Conservation (phyloP, 2,113 vertebrate species). For the Coturnix japonica region DNA sequence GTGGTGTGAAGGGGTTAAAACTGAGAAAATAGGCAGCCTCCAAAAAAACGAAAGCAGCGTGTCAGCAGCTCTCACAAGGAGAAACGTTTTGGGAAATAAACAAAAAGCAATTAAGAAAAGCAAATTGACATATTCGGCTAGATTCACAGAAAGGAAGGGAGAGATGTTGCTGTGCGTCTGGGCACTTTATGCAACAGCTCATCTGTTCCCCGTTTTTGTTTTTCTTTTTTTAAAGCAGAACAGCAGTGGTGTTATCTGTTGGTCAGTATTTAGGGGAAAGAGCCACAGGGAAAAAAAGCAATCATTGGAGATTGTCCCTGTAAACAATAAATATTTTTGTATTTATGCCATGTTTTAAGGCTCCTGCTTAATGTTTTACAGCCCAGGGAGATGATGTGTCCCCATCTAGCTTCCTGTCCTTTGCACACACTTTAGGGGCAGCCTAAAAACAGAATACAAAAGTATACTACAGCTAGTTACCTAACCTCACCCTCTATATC, state of each 20-base stretch:
- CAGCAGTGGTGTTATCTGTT: background rate
- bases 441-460: constrained; percentile 52
- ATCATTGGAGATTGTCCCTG: background rate
- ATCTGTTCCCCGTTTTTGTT: background rate
- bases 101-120: constrained; percentile 72
- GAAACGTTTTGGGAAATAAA: constrained; percentile 42
- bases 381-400: background rate
- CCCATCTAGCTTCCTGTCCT: background rate
- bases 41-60: background rate
- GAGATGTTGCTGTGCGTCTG: constrained; percentile 53
- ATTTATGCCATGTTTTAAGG: background rate
- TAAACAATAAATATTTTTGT: background rate
- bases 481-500: background rate
- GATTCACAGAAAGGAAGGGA: constrained; percentile 55
- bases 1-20: background rate
- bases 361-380: background rate
- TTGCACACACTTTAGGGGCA: background rate
- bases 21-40: background rate
- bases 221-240: background rate
- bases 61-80: constrained; percentile 23
- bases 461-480: background rate
- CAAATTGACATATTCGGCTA: constrained; percentile 63
- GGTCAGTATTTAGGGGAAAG: constrained; percentile 4
- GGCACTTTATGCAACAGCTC: constrained; percentile 44
- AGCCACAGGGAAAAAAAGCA: background rate